A percentile compares a stretch with the other conserved stretches of the same genome.
Conservation (phyloP, 2,888 invertebrate genomes). For the Lutraria lutraria region DNA sequence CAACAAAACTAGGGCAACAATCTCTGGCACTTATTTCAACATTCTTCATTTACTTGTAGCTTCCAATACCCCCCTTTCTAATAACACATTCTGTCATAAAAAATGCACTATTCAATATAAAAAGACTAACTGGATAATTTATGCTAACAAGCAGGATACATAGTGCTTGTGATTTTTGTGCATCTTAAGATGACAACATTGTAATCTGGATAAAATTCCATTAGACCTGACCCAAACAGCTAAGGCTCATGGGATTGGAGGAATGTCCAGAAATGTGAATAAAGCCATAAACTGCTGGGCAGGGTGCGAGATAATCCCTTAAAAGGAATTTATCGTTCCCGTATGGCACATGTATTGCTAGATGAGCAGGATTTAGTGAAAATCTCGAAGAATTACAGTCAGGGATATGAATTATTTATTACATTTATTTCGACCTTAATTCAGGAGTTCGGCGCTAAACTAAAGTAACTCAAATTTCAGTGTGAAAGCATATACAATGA, state of each 20-base stretch:
- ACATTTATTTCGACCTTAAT: conserved; percentile 5
- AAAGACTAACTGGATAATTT: neutral
- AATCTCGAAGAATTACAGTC: conserved; percentile 28
- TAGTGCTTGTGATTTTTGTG: conserved; percentile 8
- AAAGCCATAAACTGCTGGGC: conserved; percentile 38
- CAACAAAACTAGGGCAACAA: no score
- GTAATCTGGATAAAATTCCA: conserved; percentile 22
- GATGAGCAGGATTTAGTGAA: conserved; percentile 27
- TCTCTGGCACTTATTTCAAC: no score
- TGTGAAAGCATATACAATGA: neutral
- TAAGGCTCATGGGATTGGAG: conserved; percentile 31
- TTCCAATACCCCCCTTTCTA: no score
- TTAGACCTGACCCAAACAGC: conserved; percentile 33
- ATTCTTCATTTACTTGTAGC: no score
- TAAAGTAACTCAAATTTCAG: neutral
- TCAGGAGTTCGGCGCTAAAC: neutral
- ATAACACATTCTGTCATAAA: no score
- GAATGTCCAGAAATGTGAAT: conserved; percentile 38
- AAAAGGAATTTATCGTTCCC: conserved; percentile 44
- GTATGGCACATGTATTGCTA: conserved; percentile 26
- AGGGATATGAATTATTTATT: conserved; percentile 40
- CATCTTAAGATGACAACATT: conserved; percentile 21
- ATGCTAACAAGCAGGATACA: neutral
- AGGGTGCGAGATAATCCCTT: conserved; percentile 36
- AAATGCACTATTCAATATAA: neutral